A percentile compares a stretch with the other conserved stretches of the same genome.
Evolutionary conservation across 2,797 vertebrate genomes (phyloP).

Genomic region (Pipistrellus pipistrellus): DNA sequence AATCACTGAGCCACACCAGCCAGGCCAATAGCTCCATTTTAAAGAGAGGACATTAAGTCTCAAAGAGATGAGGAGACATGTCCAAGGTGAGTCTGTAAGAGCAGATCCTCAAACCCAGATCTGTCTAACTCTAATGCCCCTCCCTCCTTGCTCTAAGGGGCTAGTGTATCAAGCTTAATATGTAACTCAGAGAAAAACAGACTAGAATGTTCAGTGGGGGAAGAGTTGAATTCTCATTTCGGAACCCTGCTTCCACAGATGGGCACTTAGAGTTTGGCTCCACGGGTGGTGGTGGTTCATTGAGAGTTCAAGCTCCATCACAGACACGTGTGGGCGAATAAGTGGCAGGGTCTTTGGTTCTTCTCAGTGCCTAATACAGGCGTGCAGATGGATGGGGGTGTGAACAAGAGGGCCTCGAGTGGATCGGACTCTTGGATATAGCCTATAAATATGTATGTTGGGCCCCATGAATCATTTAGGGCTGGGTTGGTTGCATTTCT

Average conservation of each 20-base stretch:
- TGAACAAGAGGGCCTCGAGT: constrained; percentile 72
- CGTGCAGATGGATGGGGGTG: constrained; percentile 71
- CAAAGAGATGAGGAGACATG: not conserved
- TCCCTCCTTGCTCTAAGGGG: not conserved
- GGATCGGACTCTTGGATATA: constrained; percentile 60
- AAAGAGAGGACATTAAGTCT: not conserved
- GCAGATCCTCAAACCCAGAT: not conserved
- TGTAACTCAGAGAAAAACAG: not conserved
- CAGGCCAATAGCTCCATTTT: not conserved
- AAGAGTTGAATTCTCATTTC: constrained; percentile 40
- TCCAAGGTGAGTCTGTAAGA: not conserved
- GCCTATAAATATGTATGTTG: constrained; percentile 78
- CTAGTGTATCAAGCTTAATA: not conserved
- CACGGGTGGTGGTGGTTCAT: constrained; percentile 55
- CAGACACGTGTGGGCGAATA: constrained; percentile 69
- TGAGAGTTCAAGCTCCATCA: constrained; percentile 67
- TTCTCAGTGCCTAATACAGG: constrained; percentile 54
- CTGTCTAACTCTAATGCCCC: not conserved
- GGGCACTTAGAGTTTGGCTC: constrained; percentile 77
- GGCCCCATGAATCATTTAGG: constrained; percentile 71
- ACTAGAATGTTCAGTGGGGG: not conserved
- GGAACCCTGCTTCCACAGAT: constrained; percentile 53
- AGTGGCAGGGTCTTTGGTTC: constrained; percentile 43
- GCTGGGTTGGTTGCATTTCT: constrained; percentile 29
- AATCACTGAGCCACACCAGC: no score